Percentiles rank a stretch among this genome's conserved stretches.
Conservation (phyloP, 2,797 vertebrate species). For the Coccyzus lansbergi region DNA sequence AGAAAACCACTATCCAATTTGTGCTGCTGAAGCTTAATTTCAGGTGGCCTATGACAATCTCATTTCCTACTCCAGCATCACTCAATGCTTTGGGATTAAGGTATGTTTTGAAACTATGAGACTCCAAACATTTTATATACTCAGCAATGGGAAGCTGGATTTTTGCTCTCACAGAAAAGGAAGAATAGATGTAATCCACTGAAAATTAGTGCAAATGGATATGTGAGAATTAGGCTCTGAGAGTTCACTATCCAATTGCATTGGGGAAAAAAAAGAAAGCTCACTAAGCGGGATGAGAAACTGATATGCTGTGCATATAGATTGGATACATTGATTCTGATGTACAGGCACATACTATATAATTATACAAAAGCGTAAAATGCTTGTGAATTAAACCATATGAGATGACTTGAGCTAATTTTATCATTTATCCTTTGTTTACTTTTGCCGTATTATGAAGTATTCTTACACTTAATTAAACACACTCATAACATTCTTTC, state of each 20-base stretch:
- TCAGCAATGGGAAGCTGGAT: not conserved
- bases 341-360: not conserved
- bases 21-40: not conserved
- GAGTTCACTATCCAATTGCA: not conserved
- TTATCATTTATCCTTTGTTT: constrained; percentile 55
- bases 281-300: not conserved
- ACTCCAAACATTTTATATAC: not conserved
- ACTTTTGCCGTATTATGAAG: constrained; percentile 13
- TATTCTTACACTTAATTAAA: constrained; percentile 46
- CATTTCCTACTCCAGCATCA: not conserved
- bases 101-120: not conserved
- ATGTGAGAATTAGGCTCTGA: not conserved
- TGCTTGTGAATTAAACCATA: not conserved
- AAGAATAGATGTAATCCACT: not conserved
- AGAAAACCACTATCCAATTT: not conserved
- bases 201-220: constrained; percentile 8
- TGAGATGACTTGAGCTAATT: constrained; percentile 11
- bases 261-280: constrained; percentile 13
- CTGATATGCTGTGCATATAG: constrained; percentile 26
- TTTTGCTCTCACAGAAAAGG: not conserved
- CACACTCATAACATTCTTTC: not conserved
- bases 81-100: not conserved
- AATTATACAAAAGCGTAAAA: not conserved
- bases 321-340: constrained; percentile 37
- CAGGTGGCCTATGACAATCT: not conserved